Evolutionary conservation across 2,888 invertebrate genomes (phyloP).

Genomic region (Chrysotoxum bicinctum): DNA sequence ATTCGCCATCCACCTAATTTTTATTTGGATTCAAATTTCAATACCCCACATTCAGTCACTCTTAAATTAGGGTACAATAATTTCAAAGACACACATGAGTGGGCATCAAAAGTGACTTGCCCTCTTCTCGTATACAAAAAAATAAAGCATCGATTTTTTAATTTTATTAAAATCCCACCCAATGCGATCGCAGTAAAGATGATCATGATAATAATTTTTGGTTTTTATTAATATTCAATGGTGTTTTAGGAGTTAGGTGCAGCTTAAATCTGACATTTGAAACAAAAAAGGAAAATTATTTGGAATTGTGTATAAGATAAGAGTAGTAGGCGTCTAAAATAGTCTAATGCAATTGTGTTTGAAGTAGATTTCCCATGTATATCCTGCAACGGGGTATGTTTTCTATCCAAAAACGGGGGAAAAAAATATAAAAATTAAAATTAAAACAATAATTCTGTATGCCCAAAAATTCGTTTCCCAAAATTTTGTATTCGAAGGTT

Average conservation of each 20-base stretch:
- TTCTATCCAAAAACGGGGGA: too few species aligned
- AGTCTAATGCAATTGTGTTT: too few species aligned
- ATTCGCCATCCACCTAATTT: background rate
- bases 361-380: too few species aligned
- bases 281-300: background rate
- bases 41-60: background rate
- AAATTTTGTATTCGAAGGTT: too few species aligned
- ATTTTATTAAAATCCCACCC: constrained; percentile 17
- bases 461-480: too few species aligned
- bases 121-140: too few species aligned
- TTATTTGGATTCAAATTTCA: background rate
- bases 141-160: background rate
- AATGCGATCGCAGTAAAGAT: background rate
- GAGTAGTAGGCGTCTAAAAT: background rate
- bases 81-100: constrained; percentile 50
- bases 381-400: too few species aligned
- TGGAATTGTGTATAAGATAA: background rate
- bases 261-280: background rate
- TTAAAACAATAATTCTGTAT: too few species aligned
- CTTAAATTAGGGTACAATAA: background rate
- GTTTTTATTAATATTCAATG: constrained; percentile 10
- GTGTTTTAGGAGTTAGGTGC: background rate
- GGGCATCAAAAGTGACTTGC: constrained; percentile 19
- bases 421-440: too few species aligned
- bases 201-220: constrained; percentile 17